These are phyloP conservation scores for Melanerpes aurifrons DNA, from an alignment of 2,113 vertebrate genomes.

Conservation along the genomic window DNA sequence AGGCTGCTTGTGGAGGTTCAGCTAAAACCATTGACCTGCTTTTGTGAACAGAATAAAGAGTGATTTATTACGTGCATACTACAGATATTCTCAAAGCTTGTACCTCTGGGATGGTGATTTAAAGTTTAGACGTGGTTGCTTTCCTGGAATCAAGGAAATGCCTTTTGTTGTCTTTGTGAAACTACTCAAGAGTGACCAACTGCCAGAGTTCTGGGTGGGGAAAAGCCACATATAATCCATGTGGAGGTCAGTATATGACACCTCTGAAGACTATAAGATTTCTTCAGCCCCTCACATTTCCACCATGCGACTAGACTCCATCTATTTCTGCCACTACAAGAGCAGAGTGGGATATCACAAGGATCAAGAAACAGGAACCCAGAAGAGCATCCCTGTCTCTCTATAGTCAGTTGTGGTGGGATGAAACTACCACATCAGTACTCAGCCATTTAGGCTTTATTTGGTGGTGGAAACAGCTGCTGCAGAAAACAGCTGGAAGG, in stretches of 20 bases:
- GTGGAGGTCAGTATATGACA: not conserved
- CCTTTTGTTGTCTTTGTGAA: not conserved
- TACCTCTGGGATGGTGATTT: not conserved
- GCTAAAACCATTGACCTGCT: not conserved
- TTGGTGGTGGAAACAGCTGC: not conserved
- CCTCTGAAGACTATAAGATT: not conserved
- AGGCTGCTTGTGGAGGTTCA: not conserved
- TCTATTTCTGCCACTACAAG: not conserved
- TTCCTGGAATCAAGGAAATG: not conserved
- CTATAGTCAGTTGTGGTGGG: not conserved
- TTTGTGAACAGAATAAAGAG: not conserved
- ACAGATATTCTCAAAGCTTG: not conserved
- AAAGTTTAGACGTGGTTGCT: not conserved
- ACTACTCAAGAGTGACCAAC: not conserved
- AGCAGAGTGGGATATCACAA: not conserved
- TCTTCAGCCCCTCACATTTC: not conserved
- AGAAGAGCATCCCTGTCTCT: not conserved
- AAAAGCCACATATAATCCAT: not conserved
- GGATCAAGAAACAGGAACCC: not conserved
- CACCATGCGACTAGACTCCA: not conserved
- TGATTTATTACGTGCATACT: not conserved
- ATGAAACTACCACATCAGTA: not conserved
- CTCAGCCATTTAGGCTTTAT: not conserved
- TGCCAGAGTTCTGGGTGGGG: not conserved
- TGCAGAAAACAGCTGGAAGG: conserved; percentile 23